Base-by-base conservation (phyloP, 2,113 vertebrate genomes). In the Pardalotus punctatus region DNA sequence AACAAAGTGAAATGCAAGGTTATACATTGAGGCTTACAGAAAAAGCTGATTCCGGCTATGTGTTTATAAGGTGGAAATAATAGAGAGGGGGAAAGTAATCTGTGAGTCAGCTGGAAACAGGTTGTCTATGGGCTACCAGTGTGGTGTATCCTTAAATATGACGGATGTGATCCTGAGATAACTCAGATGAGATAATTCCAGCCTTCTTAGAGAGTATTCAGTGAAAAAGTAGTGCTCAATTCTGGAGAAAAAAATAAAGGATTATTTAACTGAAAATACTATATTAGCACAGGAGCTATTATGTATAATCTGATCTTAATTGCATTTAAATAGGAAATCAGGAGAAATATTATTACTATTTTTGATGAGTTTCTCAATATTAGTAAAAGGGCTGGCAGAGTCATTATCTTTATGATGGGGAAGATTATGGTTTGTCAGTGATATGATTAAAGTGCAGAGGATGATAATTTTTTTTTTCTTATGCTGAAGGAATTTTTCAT, bases 51-150 rank as follows among this genome's bases (percentile, higher is more conserved):
- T 83, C 74, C 54, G 86, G 3, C 77, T 77, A 21, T 27, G 79
- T 88, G 47, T 64, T 95, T 92, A 57, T 70, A 88, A 93, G 2
- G 20, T 86, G 47, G 36, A 89, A 91, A 81, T 86, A 93, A 78
- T 33, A 91, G n/a, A 50, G 42, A 27, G 7, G 14, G 45, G 51
- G 29, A 93, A 78, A 78, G 51, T 24, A 93, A 93, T 95, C 91
- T 91, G 33, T 66, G 81, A 27, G 93, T 81, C 86, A 86, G 89
- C 87, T 95, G 91, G 86, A 93, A 93, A 70, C 38, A 81, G 23
- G 45, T 48, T 80, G 25, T 64, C 28, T 72, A 8, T 19, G 36
- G 53, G n/a, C 67, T 42, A 60, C 62, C 80, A 73, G 91, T 29
- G 27, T 48, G 53, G 29, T 60, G 36, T 50, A 83, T 92, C 72